Evolutionary conservation across 1,140 invertebrate genomes (phyloP).

Genomic region (Lethrus apterus): DNA sequence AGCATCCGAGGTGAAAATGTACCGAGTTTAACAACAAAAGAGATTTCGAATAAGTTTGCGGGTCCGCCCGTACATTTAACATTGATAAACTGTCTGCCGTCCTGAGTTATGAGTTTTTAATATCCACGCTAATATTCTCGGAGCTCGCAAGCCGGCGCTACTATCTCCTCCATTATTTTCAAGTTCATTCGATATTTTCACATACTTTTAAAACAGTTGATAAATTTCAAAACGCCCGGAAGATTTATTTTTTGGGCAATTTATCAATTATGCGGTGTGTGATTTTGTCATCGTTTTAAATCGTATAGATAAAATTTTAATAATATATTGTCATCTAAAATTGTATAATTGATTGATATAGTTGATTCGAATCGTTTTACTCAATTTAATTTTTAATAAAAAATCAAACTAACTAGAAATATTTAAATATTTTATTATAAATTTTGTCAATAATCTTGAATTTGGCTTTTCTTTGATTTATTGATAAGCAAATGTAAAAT

Average conservation of each 20-base stretch:
- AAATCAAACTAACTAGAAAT: too few species aligned
- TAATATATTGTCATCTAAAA: too few species aligned
- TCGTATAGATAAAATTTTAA: too few species aligned
- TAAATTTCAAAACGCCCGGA: conserved; percentile 5
- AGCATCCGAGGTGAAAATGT: conserved; percentile 19
- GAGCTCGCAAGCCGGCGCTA: not conserved
- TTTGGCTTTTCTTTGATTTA: too few species aligned
- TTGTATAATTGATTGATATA: too few species aligned
- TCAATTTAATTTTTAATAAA: too few species aligned
- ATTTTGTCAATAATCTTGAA: too few species aligned
- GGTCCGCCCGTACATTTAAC: conserved; percentile 18
- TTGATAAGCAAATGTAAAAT: too few species aligned
- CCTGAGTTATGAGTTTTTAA: conserved; percentile 25
- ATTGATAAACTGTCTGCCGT: conserved; percentile 22
- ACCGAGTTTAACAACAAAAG: conserved; percentile 20
- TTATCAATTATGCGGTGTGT: conserved; percentile 8
- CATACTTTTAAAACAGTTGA: conserved; percentile 13
- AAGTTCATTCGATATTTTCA: conserved; percentile 14
- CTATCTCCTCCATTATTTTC: conserved; percentile 8
- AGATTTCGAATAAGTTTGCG: conserved; percentile 11
- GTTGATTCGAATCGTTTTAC: too few species aligned
- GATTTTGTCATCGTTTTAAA: too few species aligned
- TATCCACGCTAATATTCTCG: conserved; percentile 21
- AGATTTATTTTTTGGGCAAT: conserved; percentile 6
- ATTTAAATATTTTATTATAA: too few species aligned